Evolutionary conservation across 1,140 invertebrate genomes (phyloP), one percentile per base, ranked within the genome.

Genomic region (Sinonovacula constricta): DNA sequence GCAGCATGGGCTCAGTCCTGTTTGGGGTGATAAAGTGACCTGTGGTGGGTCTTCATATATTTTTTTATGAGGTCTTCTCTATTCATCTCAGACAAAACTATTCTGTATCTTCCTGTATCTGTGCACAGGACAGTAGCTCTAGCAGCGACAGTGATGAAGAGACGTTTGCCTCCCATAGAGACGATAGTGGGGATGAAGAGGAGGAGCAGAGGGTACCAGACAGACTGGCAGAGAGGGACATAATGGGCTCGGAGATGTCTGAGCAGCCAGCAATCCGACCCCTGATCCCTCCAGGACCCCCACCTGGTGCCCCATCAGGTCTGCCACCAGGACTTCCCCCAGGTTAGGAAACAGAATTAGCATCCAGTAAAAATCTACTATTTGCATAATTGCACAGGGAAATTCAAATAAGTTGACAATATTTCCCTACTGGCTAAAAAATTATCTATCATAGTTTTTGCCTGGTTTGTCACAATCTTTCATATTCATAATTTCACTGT

Each of bases 221-320:
- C 92, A 18, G 93, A 94, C 81, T 90, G 93, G 83, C 93, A 93
- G 10, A 93, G 34, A 72, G 79, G n/a, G 85, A 24, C 75, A 71
- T 54, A 67, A 57, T 15, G 45, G 72, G 31, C 67, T 80, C 24
- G 72, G 65, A n/a, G 80, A 82, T 60, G 75, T 71, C 18, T 18
- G 18, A 18, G 45, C 70, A 3, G 75, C 69, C n/a, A 70, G 79
- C 2, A n/a, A 7, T 18, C 39, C 39, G 39, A 10, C 39, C 39
- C 39, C 81, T 74, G 57, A 68, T 59, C 63, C 85, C 28, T 15
- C 90, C 88, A 53, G 88, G 89, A 2, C 84, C 87, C 31, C 79
- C 92, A 88, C 87, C 86, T 45, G 85, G 81, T 65, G 83, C 85
- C 5, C 83, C 83, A 1, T 75, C 83, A 24, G 81, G 82, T 3